Base-by-base conservation (phyloP, 2,113 vertebrate genomes). In the Chloroceryle aenea region DNA sequence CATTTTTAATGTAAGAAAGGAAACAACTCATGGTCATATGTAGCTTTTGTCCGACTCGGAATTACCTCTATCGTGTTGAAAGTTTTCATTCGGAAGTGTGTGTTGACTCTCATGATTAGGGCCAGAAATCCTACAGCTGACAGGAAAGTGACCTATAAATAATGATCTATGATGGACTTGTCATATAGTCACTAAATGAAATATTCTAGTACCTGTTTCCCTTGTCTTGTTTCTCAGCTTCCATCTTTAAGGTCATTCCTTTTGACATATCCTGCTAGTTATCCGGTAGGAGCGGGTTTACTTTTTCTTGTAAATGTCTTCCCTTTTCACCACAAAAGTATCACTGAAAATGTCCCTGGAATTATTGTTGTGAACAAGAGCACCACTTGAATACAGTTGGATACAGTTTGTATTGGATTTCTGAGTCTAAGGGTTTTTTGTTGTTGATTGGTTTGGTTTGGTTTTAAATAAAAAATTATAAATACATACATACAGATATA, bases 121-220 rank as follows among this genome's bases (percentile, higher is more conserved):
- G 94, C 95, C 96, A 97, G 96, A 96, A 96, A 96, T 96, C 89
- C 95, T 97, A 96, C 94, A 98, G 96, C 97, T 98, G 96, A 98
- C 98, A 98, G 98, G 97, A 98, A 98, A 97, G 95, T 97, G 97
- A 97, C 96, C 96, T 97, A 96, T 98, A 98, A 98, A 98, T 98
- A 98, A 98, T 97, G 96, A 89, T 90, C 91, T 78, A 14, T 76
- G 97, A 98, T 97, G 96, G 92, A 97, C 97, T 97, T 97, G 97
- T 97, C 97, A 96, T 95, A 85, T 43, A 98, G 96, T 97, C 87
- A 96, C 97, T 98, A 96, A 98, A 95, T 94, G 95, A 98, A 97
- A 97, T 98, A 97, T 89, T 97, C 96, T 98, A 97, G 94, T 96
- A 95, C 93, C 90, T 64, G 78, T 78, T 98, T 98, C 98, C 98